Conservation (phyloP, 2,888 invertebrate species). For the Deladenus siricidicola region DNA sequence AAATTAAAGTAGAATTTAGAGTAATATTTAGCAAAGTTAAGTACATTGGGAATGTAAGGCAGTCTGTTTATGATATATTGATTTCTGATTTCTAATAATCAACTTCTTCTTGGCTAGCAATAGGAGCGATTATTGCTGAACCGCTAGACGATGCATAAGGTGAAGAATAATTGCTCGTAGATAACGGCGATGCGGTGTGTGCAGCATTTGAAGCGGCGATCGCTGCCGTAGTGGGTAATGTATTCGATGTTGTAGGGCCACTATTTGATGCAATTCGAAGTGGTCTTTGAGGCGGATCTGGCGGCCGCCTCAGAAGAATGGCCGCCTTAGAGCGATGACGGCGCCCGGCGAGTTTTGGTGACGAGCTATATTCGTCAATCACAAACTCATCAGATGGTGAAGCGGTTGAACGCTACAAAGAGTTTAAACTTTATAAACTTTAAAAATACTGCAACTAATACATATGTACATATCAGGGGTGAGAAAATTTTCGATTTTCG, state of each 20-base stretch:
- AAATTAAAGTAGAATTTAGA: no score
- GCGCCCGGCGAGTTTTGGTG: not conserved
- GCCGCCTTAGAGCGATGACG: not conserved
- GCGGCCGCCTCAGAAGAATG: not conserved
- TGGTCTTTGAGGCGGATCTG: not conserved
- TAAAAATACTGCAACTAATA: not conserved
- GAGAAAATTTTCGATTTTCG: no score
- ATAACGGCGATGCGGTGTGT: not conserved
- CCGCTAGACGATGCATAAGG: not conserved
- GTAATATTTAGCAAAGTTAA: no score
- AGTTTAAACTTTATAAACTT: not conserved
- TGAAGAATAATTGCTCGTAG: not conserved
- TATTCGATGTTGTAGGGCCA: not conserved
- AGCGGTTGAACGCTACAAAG: not conserved
- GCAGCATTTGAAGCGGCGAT: not conserved
- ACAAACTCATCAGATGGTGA: not conserved
- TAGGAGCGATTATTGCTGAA: slow-evolving; percentile 3
- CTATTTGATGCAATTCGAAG: not conserved
- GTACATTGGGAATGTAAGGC: no score
- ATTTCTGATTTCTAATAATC: not conserved
- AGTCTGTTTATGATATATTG: no score
- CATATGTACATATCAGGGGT: no score
- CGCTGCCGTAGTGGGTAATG: not conserved
- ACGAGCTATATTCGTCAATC: slow-evolving; percentile 3
- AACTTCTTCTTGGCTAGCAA: slow-evolving; percentile 3